phyloP scores from a whole-genome alignment of 53 echinoderm and acorn worm genomes.

The Pentamera pediparva region DNA sequence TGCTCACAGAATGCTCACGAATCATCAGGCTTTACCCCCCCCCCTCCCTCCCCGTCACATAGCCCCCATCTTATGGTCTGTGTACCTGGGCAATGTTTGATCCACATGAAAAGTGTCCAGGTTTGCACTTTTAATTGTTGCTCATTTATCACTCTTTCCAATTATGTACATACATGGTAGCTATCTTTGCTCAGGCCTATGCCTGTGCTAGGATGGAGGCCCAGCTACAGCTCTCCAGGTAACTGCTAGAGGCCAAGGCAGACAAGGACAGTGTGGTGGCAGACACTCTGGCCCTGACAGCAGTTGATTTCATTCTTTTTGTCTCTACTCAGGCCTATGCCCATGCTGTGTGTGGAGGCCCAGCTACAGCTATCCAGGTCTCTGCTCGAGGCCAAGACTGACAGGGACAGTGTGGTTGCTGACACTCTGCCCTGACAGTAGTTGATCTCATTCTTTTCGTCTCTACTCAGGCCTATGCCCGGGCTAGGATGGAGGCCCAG shows the following conservation, averaged over 20 bases:
- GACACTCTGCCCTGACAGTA: slow-evolving; percentile 16
- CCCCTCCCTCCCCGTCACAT: no score
- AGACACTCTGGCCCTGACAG: slow-evolving; percentile 83
- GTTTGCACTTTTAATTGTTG: no score
- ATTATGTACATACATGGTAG: no score
- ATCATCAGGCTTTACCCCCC: no score
- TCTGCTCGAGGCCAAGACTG: slow-evolving; percentile 83
- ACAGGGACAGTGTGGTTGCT: slow-evolving; percentile 89
- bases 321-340: slow-evolving; percentile 47
- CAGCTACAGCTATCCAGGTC: slow-evolving; percentile 92
- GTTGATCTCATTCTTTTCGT: background rate
- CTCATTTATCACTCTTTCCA: no score
- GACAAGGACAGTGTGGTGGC: slow-evolving; percentile 94
- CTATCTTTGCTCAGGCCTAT: slow-evolving; percentile 59
- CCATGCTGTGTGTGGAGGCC: slow-evolving; percentile 58
- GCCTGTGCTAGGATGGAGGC: slow-evolving; percentile 66
- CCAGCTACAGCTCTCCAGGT: slow-evolving; percentile 87
- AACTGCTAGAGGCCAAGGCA: slow-evolving; percentile 81
- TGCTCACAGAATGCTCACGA: no score
- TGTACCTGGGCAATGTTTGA: no score
- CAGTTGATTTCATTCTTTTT: slow-evolving; percentile 42
- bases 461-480: slow-evolving; percentile 50
- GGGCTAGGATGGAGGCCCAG: slow-evolving; percentile 72
- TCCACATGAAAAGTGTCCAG: no score
- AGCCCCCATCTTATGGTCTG: no score